Conservation (phyloP, 2,113 vertebrate genomes). For the Gnathonemus longibarbis region DNA sequence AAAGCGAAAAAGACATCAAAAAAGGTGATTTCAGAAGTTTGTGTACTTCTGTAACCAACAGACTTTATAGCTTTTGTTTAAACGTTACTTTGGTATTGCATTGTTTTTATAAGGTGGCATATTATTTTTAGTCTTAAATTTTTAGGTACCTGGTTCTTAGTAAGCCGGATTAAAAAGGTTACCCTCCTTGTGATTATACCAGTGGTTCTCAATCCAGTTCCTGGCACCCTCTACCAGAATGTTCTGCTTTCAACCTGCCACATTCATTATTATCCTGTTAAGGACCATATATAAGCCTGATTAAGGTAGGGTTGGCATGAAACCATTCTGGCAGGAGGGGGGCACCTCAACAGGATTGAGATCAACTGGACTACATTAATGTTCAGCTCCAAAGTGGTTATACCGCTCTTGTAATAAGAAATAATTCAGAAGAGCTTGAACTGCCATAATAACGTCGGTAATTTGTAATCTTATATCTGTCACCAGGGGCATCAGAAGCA, state of each 20-base stretch:
- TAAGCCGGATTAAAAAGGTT: neutral
- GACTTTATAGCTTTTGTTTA: neutral
- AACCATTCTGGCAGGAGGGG: no score
- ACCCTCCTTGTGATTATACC: neutral
- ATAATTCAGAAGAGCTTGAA: neutral
- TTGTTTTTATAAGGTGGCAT: neutral
- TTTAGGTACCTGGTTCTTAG: neutral
- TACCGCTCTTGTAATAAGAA: neutral
- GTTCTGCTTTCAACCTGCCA: no score
- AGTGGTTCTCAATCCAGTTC: neutral
- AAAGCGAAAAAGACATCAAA: constrained; percentile 17
- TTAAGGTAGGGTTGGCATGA: no score
- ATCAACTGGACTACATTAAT: neutral
- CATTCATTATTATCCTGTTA: no score
- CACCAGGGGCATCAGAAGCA: no score
- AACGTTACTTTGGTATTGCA: neutral
- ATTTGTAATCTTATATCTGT: neutral
- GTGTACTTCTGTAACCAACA: neutral
- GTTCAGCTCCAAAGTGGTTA: neutral
- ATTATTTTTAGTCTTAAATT: neutral
- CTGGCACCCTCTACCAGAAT: no score
- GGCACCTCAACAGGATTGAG: no score
- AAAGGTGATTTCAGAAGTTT: constrained; percentile 24
- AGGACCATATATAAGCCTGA: no score
- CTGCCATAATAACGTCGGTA: neutral